Conservation (phyloP, 2,797 vertebrate genomes). For the Coccyzus lansbergi region DNA sequence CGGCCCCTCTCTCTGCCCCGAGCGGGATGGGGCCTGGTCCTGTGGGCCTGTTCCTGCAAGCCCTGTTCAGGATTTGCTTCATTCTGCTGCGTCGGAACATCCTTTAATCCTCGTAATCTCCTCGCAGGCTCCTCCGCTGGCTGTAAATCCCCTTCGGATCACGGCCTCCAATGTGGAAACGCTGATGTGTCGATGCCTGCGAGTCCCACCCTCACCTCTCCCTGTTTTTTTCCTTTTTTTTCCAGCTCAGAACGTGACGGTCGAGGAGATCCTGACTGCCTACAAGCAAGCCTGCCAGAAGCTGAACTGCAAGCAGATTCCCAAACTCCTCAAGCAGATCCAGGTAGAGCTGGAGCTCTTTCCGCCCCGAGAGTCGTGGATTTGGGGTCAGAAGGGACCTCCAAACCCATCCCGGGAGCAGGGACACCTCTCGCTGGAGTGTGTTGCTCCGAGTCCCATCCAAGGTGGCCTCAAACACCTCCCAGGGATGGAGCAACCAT, state of each 20-base stretch:
- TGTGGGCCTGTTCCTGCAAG: fast-evolving
- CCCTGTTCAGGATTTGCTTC: background rate
- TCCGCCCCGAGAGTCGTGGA: too few species aligned
- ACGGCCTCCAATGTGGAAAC: fast-evolving
- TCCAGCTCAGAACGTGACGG: constrained; percentile 92
- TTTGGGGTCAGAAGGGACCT: too few species aligned
- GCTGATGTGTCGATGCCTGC: fast-evolving
- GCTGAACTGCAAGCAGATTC: constrained; percentile 91
- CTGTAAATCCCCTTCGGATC: background rate
- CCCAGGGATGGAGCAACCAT: too few species aligned
- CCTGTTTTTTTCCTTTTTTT: background rate
- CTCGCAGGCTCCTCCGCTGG: background rate
- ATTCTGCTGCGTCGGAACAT: fast-evolving
- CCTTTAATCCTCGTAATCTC: background rate
- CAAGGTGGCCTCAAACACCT: too few species aligned
- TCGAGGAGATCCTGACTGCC: constrained; percentile 88
- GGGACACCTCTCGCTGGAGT: too few species aligned
- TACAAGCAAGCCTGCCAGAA: constrained; percentile 95
- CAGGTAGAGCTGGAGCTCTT: constrained; percentile 79
- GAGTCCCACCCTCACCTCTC: too few species aligned
- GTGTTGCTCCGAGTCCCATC: too few species aligned
- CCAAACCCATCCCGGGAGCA: too few species aligned
- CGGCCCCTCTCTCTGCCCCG: background rate
- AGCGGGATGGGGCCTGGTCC: background rate
- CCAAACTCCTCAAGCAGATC: constrained; percentile 92